These are phyloP conservation scores for Protobothrops flavoviridis DNA, from an alignment of 2,113 vertebrate genomes.

Conservation along the genomic window DNA sequence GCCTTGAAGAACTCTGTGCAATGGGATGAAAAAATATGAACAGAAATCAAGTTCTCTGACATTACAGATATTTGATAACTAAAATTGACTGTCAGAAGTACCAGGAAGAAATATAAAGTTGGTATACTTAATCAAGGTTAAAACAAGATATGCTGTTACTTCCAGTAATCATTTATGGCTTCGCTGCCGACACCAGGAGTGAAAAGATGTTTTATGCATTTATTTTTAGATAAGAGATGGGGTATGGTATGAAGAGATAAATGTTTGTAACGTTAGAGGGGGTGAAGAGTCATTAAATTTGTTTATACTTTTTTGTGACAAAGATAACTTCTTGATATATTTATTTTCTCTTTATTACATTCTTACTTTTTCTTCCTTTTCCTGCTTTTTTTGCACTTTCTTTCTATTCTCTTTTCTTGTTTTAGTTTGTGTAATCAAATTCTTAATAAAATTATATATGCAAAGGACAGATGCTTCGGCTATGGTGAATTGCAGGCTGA, in stretches of 20 bases:
- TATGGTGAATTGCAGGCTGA: neutral
- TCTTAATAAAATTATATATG: neutral
- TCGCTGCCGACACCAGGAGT: neutral
- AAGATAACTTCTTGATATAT: neutral
- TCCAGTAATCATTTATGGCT: neutral
- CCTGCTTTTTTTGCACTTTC: neutral
- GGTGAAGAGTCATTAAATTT: neutral
- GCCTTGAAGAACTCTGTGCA: neutral
- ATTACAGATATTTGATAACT: neutral
- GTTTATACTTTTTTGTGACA: neutral
- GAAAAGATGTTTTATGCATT: neutral
- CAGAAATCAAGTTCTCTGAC: neutral
- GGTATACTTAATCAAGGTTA: neutral
- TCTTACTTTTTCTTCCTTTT: neutral
- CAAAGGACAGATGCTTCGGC: neutral
- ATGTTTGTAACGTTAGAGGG: neutral
- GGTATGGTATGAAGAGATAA: neutral
- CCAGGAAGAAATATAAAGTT: neutral
- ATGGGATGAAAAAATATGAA: neutral
- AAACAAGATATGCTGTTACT: neutral
- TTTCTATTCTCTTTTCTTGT: neutral
- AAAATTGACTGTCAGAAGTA: neutral
- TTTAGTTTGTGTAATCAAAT: neutral
- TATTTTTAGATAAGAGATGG: no score
- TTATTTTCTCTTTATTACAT: neutral